These are phyloP conservation scores for Vidua macroura DNA, from an alignment of 2,113 vertebrate species.

Conservation along the genomic window DNA sequence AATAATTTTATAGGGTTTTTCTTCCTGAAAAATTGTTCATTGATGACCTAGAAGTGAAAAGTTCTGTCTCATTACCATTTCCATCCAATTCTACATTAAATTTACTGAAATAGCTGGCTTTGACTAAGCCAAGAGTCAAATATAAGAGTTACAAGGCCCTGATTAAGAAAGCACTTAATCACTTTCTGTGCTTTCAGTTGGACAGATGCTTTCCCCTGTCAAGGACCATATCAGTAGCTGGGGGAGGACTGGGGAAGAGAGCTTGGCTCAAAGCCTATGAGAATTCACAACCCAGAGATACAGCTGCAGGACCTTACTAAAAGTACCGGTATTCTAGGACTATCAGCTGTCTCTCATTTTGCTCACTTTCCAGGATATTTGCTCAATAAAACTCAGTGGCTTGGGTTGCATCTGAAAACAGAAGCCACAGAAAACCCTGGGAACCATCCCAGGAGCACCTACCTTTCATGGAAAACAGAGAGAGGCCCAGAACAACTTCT, in stretches of 20 bases:
- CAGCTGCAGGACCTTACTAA: conserved; percentile 17
- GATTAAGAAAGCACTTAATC: conserved; percentile 57
- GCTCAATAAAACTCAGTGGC: conserved; percentile 1
- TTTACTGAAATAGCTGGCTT: conserved; percentile 17
- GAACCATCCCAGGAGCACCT: background rate
- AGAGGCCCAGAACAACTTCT: conserved; percentile 32
- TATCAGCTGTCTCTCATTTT: conserved; percentile 43
- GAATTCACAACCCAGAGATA: conserved; percentile 37
- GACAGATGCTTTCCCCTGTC: conserved; percentile 27
- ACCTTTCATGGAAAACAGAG: conserved; percentile 45
- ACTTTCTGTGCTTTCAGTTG: conserved; percentile 20
- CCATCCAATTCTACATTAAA: conserved; percentile 2
- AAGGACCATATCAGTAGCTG: conserved; percentile 52
- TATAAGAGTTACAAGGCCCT: conserved; percentile 18
- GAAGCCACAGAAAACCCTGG: conserved; percentile 43
- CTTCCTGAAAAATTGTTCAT: conserved; percentile 37
- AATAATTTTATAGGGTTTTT: conserved; percentile 23
- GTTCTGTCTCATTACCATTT: conserved; percentile 31
- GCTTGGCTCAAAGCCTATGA: conserved; percentile 48
- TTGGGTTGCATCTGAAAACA: conserved; percentile 46
- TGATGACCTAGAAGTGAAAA: conserved; percentile 43
- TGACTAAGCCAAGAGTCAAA: conserved; percentile 18
- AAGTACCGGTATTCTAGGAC: conserved; percentile 21
- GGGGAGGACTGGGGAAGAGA: conserved; percentile 21
- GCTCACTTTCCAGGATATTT: conserved; percentile 20